Evolutionary conservation across 2,797 vertebrate species (phyloP).

Genomic region (Hapalemur alaotrensis): DNA sequence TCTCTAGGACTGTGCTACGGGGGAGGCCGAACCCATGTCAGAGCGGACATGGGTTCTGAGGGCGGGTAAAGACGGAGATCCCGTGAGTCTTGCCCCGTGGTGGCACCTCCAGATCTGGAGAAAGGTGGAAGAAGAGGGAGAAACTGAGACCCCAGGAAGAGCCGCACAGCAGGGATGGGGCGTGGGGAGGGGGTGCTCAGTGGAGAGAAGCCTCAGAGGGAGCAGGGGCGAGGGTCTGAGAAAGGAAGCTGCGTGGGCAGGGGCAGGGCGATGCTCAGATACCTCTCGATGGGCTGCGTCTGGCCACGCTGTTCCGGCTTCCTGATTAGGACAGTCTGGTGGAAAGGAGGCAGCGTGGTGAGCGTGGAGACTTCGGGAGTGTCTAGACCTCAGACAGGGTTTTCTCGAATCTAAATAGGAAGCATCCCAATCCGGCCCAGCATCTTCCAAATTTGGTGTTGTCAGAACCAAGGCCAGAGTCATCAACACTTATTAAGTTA

Average conservation of each 20-base stretch:
- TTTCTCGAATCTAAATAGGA: neutral
- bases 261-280: neutral
- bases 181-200: neutral
- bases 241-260: neutral
- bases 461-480: neutral
- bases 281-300: neutral
- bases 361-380: rapidly evolving
- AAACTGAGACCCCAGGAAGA: neutral
- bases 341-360: neutral
- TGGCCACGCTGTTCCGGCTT: neutral
- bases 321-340: neutral
- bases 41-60: neutral
- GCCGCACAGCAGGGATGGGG: neutral
- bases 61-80: neutral
- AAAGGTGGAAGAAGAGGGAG: neutral
- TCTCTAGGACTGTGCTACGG: neutral
- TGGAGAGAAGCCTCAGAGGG: neutral
- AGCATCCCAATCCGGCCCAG: neutral
- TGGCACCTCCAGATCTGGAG: neutral
- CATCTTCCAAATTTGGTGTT: neutral
- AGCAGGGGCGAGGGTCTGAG: neutral
- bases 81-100: neutral
- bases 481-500: neutral
- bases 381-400: neutral
- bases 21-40: neutral